phyloP scores from a whole-genome alignment of 2,888 invertebrate genomes.

The Melieria crassipennis region DNA sequence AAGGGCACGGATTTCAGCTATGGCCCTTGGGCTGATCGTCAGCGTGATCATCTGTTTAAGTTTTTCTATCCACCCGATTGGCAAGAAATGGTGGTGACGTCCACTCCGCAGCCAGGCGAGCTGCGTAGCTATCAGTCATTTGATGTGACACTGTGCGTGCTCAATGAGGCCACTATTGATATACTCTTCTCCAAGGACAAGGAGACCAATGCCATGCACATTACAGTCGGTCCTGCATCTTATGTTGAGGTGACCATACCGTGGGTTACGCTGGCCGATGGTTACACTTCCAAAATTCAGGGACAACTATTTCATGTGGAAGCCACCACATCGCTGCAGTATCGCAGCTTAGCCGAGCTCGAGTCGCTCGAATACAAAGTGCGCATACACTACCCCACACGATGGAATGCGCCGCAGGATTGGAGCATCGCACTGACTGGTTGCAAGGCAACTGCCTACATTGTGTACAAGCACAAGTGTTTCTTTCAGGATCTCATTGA shows the following conservation, averaged over 20 bases:
- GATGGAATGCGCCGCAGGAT: slow-evolving; percentile 96
- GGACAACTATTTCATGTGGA: slow-evolving; percentile 95
- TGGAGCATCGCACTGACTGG: slow-evolving; percentile 93
- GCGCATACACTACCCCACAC: slow-evolving; percentile 81
- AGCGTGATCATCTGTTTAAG: slow-evolving; percentile 92
- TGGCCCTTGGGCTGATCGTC: slow-evolving; percentile 98
- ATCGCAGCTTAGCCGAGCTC: slow-evolving; percentile 90
- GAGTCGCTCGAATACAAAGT: slow-evolving; percentile 95
- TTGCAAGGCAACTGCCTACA: slow-evolving; percentile 91
- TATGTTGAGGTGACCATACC: slow-evolving; percentile 97
- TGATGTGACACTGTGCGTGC: slow-evolving; percentile 88
- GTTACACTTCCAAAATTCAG: slow-evolving; percentile 89
- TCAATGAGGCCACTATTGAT: slow-evolving; percentile 94
- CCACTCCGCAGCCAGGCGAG: slow-evolving; percentile 86
- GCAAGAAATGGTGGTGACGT: slow-evolving; percentile 81
- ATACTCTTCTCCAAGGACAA: slow-evolving; percentile 91
- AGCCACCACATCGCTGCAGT: slow-evolving; percentile 94
- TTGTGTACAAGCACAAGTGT: slow-evolving; percentile 94
- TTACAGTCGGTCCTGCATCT: slow-evolving; percentile 94
- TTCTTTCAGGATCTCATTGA: slow-evolving; percentile 96
- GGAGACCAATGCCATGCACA: slow-evolving; percentile 96
- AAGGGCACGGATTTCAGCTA: slow-evolving; percentile 95
- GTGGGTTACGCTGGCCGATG: slow-evolving; percentile 88
- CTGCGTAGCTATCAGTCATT: slow-evolving; percentile 89
- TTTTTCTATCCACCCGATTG: slow-evolving; percentile 95